A percentile compares a stretch with the other conserved stretches of the same genome.
phyloP scores from a whole-genome alignment of 2,797 vertebrate genomes.

The Taenioides sp. region DNA sequence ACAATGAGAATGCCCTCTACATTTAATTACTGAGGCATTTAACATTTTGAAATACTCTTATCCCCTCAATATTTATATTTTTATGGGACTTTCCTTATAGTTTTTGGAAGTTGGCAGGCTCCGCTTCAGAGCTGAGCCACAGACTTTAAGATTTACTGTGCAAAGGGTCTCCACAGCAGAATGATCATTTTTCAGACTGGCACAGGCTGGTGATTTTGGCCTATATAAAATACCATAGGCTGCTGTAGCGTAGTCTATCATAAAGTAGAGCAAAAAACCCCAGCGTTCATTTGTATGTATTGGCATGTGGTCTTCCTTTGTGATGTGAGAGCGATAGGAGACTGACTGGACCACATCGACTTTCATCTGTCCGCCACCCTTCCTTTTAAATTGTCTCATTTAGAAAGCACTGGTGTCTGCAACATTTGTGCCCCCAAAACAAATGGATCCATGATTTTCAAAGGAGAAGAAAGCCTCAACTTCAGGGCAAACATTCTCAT shows the following conservation, averaged over 20 bases:
- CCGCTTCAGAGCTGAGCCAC: slow-evolving; percentile 24
- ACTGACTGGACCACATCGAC: slow-evolving; percentile 6
- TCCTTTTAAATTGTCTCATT: slow-evolving; percentile 20
- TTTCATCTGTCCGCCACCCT: not conserved
- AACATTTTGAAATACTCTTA: slow-evolving; percentile 10
- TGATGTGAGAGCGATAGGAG: slow-evolving; percentile 23
- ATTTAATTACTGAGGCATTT: not conserved
- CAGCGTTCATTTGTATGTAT: slow-evolving; percentile 39
- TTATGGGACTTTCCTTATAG: slow-evolving; percentile 13
- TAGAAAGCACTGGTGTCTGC: slow-evolving; percentile 18
- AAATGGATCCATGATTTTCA: slow-evolving; percentile 10
- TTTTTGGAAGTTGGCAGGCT: slow-evolving; percentile 34
- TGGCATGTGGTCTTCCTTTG: slow-evolving; percentile 15
- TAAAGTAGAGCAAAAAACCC: slow-evolving; percentile 8
- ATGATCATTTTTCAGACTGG: slow-evolving; percentile 35
- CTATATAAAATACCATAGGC: slow-evolving; percentile 12
- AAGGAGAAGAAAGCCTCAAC: slow-evolving; percentile 9
- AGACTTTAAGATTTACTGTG: slow-evolving; percentile 21
- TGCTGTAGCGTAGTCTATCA: slow-evolving; percentile 17
- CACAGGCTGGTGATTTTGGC: slow-evolving; percentile 20
- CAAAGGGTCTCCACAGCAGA: slow-evolving; percentile 12
- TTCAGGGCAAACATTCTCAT: slow-evolving; percentile 1
- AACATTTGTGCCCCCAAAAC: slow-evolving; percentile 1
- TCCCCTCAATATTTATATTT: not conserved
- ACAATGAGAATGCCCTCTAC: not conserved